Percentiles rank a stretch among this genome's conserved stretches.
Evolutionary conservation across 2,888 invertebrate genomes (phyloP).

Genomic region (Torymus texanus): DNA sequence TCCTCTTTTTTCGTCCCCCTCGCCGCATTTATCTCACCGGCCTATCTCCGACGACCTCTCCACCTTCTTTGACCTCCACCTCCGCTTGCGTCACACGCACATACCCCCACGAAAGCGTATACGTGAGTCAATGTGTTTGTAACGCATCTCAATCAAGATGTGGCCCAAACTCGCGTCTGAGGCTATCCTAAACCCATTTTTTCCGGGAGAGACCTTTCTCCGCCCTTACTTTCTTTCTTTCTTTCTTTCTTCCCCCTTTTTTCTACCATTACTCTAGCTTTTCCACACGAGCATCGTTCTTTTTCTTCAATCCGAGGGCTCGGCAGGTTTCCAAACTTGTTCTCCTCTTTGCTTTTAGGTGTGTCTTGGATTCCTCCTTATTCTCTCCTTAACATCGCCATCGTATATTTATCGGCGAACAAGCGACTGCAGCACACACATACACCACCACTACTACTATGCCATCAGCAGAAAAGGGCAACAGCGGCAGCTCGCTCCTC

Average conservation of each 20-base stretch:
- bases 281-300: constrained; percentile 1
- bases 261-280: constrained; percentile 10
- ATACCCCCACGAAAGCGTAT: not conserved
- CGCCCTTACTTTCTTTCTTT: constrained; percentile 37
- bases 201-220: constrained; percentile 51
- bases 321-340: constrained; percentile 15
- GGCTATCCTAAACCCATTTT: constrained; percentile 62
- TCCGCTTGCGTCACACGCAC: not conserved
- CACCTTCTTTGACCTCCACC: constrained; percentile 46
- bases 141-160: constrained; percentile 70
- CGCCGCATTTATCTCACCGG: constrained; percentile 49
- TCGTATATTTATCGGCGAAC: constrained; percentile 63
- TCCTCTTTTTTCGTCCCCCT: constrained; percentile 49
- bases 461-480: constrained; percentile 31
- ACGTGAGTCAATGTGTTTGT: constrained; percentile 37
- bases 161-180: constrained; percentile 53
- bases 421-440: constrained; percentile 59
- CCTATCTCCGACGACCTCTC: constrained; percentile 43
- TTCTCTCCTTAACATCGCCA: constrained; percentile 58
- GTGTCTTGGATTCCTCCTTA: constrained; percentile 20
- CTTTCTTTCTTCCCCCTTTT: constrained; percentile 28
- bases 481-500: not conserved
- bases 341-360: constrained; percentile 7
- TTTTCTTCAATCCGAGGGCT: constrained; percentile 1
- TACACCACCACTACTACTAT: constrained; percentile 35